phyloP scores from a whole-genome alignment of 2,888 invertebrate genomes.

The Entomobrya proxima region DNA sequence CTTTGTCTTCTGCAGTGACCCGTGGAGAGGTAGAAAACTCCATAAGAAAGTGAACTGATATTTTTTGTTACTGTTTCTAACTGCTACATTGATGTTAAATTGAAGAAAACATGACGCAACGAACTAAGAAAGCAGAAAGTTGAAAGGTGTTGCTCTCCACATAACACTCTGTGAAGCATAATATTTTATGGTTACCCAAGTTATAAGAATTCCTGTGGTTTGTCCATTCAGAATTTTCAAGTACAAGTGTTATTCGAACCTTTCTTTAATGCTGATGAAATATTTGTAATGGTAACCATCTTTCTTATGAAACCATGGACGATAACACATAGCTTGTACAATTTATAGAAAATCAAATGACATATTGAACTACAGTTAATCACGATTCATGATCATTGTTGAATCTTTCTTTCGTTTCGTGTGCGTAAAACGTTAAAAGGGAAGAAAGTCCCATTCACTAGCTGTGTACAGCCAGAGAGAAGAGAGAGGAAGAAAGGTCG shows the following conservation, averaged over 20 bases:
- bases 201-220: slow-evolving; percentile 51
- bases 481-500: too few relatives aligned
- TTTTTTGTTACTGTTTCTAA: slow-evolving; percentile 24
- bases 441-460: too few relatives aligned
- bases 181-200: not conserved
- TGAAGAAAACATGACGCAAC: not conserved
- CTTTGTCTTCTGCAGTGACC: slow-evolving; percentile 58
- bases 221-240: slow-evolving; percentile 51
- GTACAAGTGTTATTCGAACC: not conserved
- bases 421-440: too few relatives aligned
- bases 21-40: slow-evolving; percentile 42
- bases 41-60: slow-evolving; percentile 22
- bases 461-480: too few relatives aligned
- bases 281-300: too few relatives aligned
- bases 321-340: too few relatives aligned
- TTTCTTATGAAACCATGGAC: too few relatives aligned
- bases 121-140: not conserved
- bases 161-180: slow-evolving; percentile 8
- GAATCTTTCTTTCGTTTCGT: too few relatives aligned
- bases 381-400: too few relatives aligned
- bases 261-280: too few relatives aligned
- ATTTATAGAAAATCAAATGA: too few relatives aligned
- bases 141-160: slow-evolving; percentile 49
- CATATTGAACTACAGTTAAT: too few relatives aligned
- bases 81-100: not conserved